Conservation (phyloP, 2,113 vertebrate genomes). For the Siniperca chuatsi region DNA sequence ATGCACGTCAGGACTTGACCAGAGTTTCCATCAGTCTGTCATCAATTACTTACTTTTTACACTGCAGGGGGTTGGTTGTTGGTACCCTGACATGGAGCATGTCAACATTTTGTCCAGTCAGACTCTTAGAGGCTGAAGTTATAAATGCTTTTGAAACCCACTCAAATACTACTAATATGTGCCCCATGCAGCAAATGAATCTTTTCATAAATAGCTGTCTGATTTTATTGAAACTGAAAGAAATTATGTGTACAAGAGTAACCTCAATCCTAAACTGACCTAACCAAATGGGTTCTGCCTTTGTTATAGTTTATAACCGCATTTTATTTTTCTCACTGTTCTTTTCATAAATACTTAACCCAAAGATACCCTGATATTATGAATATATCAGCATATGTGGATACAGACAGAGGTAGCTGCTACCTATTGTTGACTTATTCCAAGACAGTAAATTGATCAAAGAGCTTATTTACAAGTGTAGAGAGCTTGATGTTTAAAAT, state of each 20-base stretch:
- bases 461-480: not conserved
- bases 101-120: not conserved
- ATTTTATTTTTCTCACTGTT: not conserved
- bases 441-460: not conserved
- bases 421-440: not conserved
- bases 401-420: not conserved
- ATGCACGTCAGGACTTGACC: not conserved
- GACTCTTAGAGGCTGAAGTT: not conserved
- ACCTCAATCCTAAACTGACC: not conserved
- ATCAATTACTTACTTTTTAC: not conserved
- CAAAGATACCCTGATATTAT: not conserved
- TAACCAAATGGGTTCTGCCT: not conserved
- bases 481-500: conserved; percentile 12
- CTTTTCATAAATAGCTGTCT: not conserved
- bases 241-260: not conserved
- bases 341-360: not conserved
- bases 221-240: not conserved
- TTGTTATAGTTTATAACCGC: not conserved
- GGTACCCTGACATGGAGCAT: not conserved
- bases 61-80: not conserved
- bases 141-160: not conserved
- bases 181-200: not conserved
- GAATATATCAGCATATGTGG: not conserved
- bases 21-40: conserved; percentile 28
- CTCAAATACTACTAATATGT: not conserved